These are phyloP conservation scores for Ceramica pisi DNA, from an alignment of 2,888 invertebrate species.

Conservation along the genomic window DNA sequence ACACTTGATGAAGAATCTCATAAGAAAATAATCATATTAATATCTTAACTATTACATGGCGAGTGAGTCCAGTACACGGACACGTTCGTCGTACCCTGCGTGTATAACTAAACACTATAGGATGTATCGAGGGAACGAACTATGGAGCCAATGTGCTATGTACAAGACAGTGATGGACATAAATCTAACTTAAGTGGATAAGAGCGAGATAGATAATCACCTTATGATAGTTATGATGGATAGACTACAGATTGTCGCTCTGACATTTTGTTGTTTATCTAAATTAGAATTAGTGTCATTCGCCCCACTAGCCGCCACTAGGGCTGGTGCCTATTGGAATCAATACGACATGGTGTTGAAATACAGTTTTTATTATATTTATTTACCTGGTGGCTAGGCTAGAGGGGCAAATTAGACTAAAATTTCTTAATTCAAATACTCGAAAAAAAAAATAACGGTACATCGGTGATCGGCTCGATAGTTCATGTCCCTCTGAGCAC, in stretches of 20 bases:
- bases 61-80: slow-evolving; percentile 12
- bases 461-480: slow-evolving; percentile 12
- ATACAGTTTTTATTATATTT: no score
- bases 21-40: slow-evolving; percentile 41
- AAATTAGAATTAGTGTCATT: neutral
- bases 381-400: no score
- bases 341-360: no score
- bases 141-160: slow-evolving; percentile 28
- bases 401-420: no score
- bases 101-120: neutral
- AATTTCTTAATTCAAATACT: no score
- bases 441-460: neutral
- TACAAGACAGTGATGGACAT: no score
- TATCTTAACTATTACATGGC: slow-evolving; percentile 22
- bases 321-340: no score
- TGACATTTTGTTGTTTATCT: neutral
- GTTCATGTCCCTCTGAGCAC: slow-evolving; percentile 14
- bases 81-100: slow-evolving; percentile 39
- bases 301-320: no score
- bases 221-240: no score
- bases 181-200: no score
- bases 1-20: slow-evolving; percentile 31
- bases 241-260: neutral
- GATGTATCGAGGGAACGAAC: slow-evolving; percentile 8
- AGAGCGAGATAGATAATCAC: neutral